Evolutionary conservation across 2,797 vertebrate species (phyloP).

Genomic region (Liparis tanakae): DNA sequence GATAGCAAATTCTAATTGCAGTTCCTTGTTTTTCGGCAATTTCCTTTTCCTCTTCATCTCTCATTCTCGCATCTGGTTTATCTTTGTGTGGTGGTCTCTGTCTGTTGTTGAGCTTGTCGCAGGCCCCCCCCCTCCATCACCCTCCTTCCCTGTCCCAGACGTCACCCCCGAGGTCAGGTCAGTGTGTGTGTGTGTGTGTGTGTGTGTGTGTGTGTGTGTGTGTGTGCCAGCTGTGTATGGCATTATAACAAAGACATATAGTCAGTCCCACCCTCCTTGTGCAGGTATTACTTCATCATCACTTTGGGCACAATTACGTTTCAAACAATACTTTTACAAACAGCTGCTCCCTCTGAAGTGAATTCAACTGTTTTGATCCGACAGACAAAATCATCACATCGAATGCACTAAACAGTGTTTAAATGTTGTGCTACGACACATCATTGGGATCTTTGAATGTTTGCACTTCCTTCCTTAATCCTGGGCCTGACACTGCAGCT

Average conservation of each 20-base stretch:
- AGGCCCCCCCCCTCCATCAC: neutral
- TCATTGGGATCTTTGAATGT: slow-evolving; percentile 44
- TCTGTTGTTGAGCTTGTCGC: slow-evolving; percentile 43
- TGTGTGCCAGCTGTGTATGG: slow-evolving; percentile 38
- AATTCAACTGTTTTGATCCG: slow-evolving; percentile 22
- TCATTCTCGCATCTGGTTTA: slow-evolving; percentile 67
- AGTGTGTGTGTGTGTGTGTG: slow-evolving; percentile 44
- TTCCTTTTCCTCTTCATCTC: slow-evolving; percentile 60
- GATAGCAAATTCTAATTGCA: slow-evolving; percentile 67
- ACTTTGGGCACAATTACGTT: neutral
- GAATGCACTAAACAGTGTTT: slow-evolving; percentile 36
- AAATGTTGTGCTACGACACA: slow-evolving; percentile 21
- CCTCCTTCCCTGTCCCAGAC: slow-evolving; percentile 28
- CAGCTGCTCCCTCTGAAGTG: slow-evolving; percentile 28
- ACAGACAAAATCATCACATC: slow-evolving; percentile 33
- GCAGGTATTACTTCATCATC: slow-evolving; percentile 36
- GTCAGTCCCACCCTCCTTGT: slow-evolving; percentile 34
- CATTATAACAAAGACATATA: slow-evolving; percentile 20
- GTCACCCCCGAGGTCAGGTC: slow-evolving; percentile 32
- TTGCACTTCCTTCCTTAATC: slow-evolving; percentile 72
- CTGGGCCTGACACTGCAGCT: slow-evolving; percentile 54
- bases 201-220: slow-evolving; percentile 43
- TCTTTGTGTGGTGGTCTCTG: slow-evolving; percentile 47
- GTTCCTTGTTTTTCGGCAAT: slow-evolving; percentile 40
- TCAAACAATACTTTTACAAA: slow-evolving; percentile 3